Evolutionary conservation across 2,113 vertebrate genomes (phyloP).

Genomic region (Callithrix jacchus): DNA sequence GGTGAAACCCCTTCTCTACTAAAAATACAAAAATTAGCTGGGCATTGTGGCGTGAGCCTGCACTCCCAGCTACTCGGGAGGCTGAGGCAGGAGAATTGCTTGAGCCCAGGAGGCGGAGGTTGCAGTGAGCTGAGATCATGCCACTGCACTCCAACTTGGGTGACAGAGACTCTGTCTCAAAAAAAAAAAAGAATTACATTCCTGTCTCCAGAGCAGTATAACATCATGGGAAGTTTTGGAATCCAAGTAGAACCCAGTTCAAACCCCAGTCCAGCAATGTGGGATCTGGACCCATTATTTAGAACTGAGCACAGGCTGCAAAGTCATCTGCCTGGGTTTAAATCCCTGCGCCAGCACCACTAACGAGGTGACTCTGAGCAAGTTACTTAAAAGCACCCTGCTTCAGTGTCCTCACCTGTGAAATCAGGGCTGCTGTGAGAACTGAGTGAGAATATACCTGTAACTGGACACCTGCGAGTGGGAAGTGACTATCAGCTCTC

Average conservation of each 20-base stretch:
- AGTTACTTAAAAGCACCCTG: constrained; percentile 69
- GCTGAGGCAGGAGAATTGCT: too few relatives aligned
- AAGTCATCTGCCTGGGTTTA: not conserved
- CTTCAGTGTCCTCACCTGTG: constrained; percentile 69
- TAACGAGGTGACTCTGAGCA: constrained; percentile 61
- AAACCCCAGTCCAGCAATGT: not conserved
- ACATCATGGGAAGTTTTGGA: not conserved
- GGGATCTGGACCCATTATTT: not conserved
- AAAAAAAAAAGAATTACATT: not conserved
- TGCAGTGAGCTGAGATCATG: too few relatives aligned
- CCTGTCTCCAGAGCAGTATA: not conserved
- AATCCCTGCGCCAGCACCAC: not conserved
- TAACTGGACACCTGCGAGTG: not conserved
- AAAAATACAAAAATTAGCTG: too few relatives aligned
- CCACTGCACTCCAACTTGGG: too few relatives aligned
- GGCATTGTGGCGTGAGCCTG: too few relatives aligned
- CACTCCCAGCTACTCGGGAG: too few relatives aligned
- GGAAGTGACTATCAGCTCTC: not conserved
- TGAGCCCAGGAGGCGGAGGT: too few relatives aligned
- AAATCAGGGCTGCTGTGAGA: not conserved
- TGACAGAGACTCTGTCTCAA: too few relatives aligned
- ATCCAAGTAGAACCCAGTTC: not conserved
- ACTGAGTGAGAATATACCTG: constrained; percentile 60
- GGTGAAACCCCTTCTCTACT: too few relatives aligned
- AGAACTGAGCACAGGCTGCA: not conserved